Evolutionary conservation across 1,140 invertebrate genomes (phyloP), one percentile per base, ranked within the genome.

Genomic region (Drosophila arawakana): DNA sequence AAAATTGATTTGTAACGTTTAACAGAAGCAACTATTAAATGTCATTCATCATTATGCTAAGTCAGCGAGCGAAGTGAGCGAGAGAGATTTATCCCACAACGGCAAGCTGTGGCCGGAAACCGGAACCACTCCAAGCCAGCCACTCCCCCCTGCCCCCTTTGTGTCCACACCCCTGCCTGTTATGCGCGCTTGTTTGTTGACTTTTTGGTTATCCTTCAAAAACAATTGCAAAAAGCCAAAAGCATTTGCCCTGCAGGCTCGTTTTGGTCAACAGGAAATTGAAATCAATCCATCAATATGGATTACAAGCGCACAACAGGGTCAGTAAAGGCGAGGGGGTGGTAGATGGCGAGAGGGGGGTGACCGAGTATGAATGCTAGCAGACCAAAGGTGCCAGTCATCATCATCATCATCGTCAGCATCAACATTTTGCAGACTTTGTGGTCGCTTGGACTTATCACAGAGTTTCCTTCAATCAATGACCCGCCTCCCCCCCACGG

Each of bases 281-380:
- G 86, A 91, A 91, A 91, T 91, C 90, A 91, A 91, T 91, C 90
- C 90, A 91, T 91, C 90, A 91, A 90, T 81, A 91, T 90, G 85
- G 88, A 91, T 88, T 88, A 89, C 84, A 88, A 67, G 68, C 78
- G 63, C 60, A 62, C 49, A 52, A 35, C 43, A 30, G 25, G 2
- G 25, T 4, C 25, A 25, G 25, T 1, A 4, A 25, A 25, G 25
- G 25, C 25, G 0, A 30, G 25, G 34, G 55, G 66, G 21, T 7
- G 34, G 44, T 11, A 49, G 46, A 15, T n/a, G 39, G n/a, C 2
- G 41, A 15, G 15, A n/a, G 15, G 1, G 25, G 35, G 41, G 25
- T 11, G 7, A 21, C 13, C 25, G 43, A 25, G 30, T 35, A 10
- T 9, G 21, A 39, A 43, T n/a, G n/a, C n/a, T 13, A 11, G 10